Evolutionary conservation across 2,888 invertebrate genomes (phyloP).

Genomic region (Gnatocerus cornutus): DNA sequence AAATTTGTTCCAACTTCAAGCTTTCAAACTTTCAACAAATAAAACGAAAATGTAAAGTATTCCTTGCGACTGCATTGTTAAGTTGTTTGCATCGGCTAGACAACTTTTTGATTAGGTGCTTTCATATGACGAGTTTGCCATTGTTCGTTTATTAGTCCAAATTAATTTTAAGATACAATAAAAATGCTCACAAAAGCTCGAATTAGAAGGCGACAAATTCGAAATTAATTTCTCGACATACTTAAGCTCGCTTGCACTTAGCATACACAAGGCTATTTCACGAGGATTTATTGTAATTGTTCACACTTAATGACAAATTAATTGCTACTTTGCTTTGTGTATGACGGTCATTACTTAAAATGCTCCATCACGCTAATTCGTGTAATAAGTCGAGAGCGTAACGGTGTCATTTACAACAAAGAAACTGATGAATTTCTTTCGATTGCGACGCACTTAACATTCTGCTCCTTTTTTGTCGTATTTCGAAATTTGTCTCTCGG

Average conservation of each 20-base stretch:
- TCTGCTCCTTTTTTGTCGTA: not conserved
- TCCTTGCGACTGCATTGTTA: constrained; percentile 7
- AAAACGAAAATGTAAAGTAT: constrained; percentile 17
- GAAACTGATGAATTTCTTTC: constrained; percentile 5
- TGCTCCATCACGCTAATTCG: constrained; percentile 29
- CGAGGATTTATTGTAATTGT: constrained; percentile 24
- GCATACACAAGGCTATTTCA: constrained; percentile 8
- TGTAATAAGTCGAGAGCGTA: constrained; percentile 26
- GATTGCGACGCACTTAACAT: no score
- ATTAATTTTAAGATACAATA: no score
- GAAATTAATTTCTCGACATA: no score
- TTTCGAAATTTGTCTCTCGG: constrained; percentile 41
- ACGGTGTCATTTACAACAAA: constrained; percentile 20
- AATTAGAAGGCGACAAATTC: no score
- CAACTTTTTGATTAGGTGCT: constrained; percentile 11
- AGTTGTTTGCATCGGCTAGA: constrained; percentile 20
- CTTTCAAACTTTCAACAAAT: constrained; percentile 20
- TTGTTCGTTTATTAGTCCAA: no score
- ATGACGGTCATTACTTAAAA: constrained; percentile 30
- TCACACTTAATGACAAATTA: constrained; percentile 39
- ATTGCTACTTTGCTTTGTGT: constrained; percentile 25
- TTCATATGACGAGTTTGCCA: not conserved
- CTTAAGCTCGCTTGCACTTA: not conserved
- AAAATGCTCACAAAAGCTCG: no score
- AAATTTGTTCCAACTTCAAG: constrained; percentile 33